Evolutionary conservation across 2,888 invertebrate species (phyloP), one percentile per base, ranked within the genome.

Genomic region (Villa cingulata): DNA sequence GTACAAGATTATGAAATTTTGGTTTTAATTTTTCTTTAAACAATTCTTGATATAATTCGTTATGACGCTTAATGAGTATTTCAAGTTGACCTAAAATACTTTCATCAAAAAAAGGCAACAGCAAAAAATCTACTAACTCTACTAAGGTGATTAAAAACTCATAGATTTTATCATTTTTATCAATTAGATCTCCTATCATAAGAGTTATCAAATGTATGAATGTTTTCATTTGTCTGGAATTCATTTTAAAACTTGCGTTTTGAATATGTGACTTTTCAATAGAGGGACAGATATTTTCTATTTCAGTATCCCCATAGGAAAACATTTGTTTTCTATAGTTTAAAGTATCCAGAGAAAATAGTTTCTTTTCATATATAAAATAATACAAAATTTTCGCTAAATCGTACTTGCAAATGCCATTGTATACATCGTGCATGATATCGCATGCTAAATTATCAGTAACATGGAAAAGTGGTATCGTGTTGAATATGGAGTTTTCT

Each of bases 401-500:
- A 41, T 52, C 51, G 18, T 37, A 51, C n/a, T 38, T 20, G 3
- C 12, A 14, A 42, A 42, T n/a, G 4, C 42, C 42, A n/a, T 42
- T 19, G 3, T 19, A 18, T 10, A 54, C n/a, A 41, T 56, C 55
- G 37, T 55, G 56, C 39, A 51, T 49, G 17, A 54, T 45, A 46
- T 55, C 56, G 17, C 51, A 42, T 5, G 37, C 29, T 40, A 37
- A 37, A 32, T 56, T 56, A 15, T 48, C 46, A 19, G 46, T 49
- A 4, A 44, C 44, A 45, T 55, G 45, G 43, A 51, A 54, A 12
- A 27, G 40, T 27, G 23, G 14, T n/a, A 55, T n/a, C 10, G 37
- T 12, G 44, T 52, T 54, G 16, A 38, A 54, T 4, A 51, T 27
- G 39, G 44, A 54, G 10, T 43, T 34, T 41, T 50, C 41, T 27